These are phyloP conservation scores for Mizuhopecten yessoensis DNA, from an alignment of 1,140 invertebrate genomes.

Conservation along the genomic window DNA sequence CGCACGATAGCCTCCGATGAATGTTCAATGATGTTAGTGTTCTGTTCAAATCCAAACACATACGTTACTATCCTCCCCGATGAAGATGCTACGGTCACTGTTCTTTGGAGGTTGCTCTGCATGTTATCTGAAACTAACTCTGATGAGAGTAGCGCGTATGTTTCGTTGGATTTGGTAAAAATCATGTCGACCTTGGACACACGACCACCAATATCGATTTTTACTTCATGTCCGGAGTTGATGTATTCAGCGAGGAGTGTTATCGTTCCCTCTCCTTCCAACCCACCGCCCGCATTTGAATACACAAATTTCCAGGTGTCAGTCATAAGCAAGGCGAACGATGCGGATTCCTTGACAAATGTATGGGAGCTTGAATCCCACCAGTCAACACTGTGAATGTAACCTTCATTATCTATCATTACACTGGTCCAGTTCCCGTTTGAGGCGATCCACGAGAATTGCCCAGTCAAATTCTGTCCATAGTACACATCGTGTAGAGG, in stretches of 20 bases:
- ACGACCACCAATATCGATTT: neutral
- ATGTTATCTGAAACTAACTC: slow-evolving; percentile 1
- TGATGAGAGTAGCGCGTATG: neutral
- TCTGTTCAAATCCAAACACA: neutral
- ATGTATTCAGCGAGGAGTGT: neutral
- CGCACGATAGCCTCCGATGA: neutral
- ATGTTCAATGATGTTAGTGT: neutral
- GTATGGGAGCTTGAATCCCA: neutral
- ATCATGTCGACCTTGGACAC: neutral
- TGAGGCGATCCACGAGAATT: neutral
- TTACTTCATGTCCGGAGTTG: neutral
- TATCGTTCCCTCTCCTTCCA: neutral
- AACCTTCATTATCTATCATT: neutral
- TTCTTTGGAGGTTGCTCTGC: neutral
- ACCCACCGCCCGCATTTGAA: neutral
- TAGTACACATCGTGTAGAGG: neutral
- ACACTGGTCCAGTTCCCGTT: neutral
- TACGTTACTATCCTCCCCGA: neutral
- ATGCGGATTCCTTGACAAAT: neutral
- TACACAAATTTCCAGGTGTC: neutral
- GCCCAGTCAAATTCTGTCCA: neutral
- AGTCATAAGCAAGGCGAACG: neutral
- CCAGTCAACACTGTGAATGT: neutral
- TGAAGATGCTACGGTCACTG: neutral
- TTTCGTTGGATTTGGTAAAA: neutral